Percentiles rank a stretch among this genome's conserved stretches.
Conservation (phyloP, 2,113 vertebrate species). For the Artemisiospiza belli region DNA sequence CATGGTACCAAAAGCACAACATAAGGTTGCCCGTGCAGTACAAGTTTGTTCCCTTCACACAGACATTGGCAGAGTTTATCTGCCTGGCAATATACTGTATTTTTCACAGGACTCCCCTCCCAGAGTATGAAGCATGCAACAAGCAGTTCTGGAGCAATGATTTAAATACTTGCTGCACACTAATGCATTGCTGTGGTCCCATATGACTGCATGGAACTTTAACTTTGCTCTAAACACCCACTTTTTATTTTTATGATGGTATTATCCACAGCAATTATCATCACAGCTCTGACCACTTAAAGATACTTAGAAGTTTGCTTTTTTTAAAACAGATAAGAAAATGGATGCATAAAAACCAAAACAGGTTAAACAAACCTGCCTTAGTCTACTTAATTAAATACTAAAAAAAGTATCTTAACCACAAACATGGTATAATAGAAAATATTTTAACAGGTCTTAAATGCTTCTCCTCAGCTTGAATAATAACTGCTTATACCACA, state of each 20-base stretch:
- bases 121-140: neutral
- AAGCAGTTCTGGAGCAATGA: neutral
- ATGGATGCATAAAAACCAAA: neutral
- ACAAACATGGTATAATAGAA: neutral
- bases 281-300: neutral
- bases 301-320: neutral
- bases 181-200: neutral
- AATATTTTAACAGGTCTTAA: neutral
- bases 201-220: fast-evolving
- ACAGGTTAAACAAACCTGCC: neutral
- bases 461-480: neutral
- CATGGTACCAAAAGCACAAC: neutral
- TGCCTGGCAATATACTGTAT: neutral
- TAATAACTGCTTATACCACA: neutral
- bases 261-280: neutral
- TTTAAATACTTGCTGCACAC: neutral
- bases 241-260: neutral
- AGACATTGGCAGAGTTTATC: fast-evolving
- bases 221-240: neutral
- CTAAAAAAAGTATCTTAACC: neutral
- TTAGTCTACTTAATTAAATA: neutral
- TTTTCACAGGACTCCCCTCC: neutral
- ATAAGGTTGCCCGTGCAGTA: neutral
- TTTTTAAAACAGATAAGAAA: neutral
- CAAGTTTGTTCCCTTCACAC: neutral